Evolutionary conservation across 2,888 invertebrate species (phyloP), one percentile per base, ranked within the genome.

Genomic region (Protophormia terraenovae): DNA sequence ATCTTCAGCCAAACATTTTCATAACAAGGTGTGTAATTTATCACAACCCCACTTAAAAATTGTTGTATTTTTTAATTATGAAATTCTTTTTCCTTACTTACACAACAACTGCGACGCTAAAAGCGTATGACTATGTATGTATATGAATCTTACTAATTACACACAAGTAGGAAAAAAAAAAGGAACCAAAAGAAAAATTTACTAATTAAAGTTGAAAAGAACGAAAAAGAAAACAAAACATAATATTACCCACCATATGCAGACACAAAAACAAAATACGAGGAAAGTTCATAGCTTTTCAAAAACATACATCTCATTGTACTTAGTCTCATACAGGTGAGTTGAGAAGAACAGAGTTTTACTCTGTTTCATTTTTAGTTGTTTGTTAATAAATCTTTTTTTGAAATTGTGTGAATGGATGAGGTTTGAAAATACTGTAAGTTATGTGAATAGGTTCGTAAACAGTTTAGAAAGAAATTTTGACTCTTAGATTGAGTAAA

Each of bases 171-270:
- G 8, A 47, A 19, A 12, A 58, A 38, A 55, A 16, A 16, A 29
- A 1, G 22, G 32, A 66, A 29, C 14, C 38, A 8, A 19, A 66
- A 69, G 73, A 85, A 81, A 82, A 85, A 76, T 82, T 47, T 82
- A 82, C 85, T 85, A 85, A 85, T 85, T 85, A 85, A 82, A 85
- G 62, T 85, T 75, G 62, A 50, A 38, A 76, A 79, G 69, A 71
- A 69, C 16, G 64, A n/a, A 71, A 77, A 69, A 7, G 19, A 73
- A 71, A 29, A 60, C 7, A 38, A 32, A 19, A 38, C 12, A 38
- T 45, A 16, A 10, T 58, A 45, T 35, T 45, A 41, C 22, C 73
- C 75, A 66, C 71, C 38, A 32, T 69, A 64, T 27, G 60, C 45
- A 58, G 29, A 83, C 7, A 27, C 10, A 53, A 64, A 58, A 73